Percentiles rank a stretch among this genome's conserved stretches.
Conservation (phyloP, 2,797 vertebrate genomes). For the Echiichthys vipera region DNA sequence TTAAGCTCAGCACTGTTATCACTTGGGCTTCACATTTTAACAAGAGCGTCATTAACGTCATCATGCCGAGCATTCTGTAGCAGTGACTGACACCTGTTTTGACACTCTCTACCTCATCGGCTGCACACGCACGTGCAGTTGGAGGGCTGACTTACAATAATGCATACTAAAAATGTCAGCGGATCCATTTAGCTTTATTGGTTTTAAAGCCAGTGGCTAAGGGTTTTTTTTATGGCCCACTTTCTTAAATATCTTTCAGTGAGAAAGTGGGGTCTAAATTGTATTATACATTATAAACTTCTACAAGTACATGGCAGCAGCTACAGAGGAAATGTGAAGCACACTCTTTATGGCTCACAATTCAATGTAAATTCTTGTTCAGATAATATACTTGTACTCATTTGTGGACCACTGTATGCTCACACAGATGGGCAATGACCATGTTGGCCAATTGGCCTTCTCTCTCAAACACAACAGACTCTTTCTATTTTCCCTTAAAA, state of each 20-base stretch:
- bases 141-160: conserved; percentile 62
- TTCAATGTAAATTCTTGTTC: conserved; percentile 60
- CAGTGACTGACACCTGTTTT: conserved; percentile 73
- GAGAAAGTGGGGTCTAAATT: conserved; percentile 68
- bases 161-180: conserved; percentile 75
- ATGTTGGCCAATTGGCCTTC: conserved; percentile 41
- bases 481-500: conserved; percentile 58
- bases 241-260: conserved; percentile 68
- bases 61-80: conserved; percentile 42
- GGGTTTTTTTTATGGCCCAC: conserved; percentile 68
- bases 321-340: conserved; percentile 44
- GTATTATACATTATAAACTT: conserved; percentile 65
- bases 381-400: conserved; percentile 60
- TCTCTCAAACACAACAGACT: conserved; percentile 14
- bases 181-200: conserved; percentile 75
- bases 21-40: conserved; percentile 66
- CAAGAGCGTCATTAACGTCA: conserved; percentile 61
- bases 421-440: conserved; percentile 43
- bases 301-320: conserved; percentile 51
- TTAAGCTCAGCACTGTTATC: conserved; percentile 65
- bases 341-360: conserved; percentile 57
- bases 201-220: conserved; percentile 68
- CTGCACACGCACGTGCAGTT: conserved; percentile 31
- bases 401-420: conserved; percentile 40
- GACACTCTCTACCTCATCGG: conserved; percentile 42